These are phyloP conservation scores for Lycaena phlaeas DNA, from an alignment of 2,888 invertebrate genomes.

Conservation along the genomic window DNA sequence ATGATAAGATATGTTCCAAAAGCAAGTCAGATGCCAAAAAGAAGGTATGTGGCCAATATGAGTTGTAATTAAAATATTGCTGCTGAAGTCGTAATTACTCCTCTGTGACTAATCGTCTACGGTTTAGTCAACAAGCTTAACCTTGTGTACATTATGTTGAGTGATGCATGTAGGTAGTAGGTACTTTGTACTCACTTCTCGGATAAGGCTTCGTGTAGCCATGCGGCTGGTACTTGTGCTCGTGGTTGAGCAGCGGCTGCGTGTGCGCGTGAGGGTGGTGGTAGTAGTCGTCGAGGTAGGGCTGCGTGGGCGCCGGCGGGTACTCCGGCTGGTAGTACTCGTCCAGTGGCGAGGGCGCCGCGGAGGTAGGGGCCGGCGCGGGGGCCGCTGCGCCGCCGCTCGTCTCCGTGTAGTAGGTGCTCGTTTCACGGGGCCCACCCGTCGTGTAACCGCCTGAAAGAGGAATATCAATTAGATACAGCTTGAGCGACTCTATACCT, in stretches of 20 bases:
- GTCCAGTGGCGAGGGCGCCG: conserved; percentile 67
- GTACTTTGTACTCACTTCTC: conserved; percentile 78
- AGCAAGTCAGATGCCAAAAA: too few species aligned
- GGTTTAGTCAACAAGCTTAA: too few species aligned
- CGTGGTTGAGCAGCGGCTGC: conserved; percentile 70
- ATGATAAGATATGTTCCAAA: too few species aligned
- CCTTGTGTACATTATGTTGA: too few species aligned
- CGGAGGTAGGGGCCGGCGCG: conserved; percentile 41
- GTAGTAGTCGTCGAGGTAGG: conserved; percentile 80
- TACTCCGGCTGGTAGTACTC: conserved; percentile 66
- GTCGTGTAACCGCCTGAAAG: conserved; percentile 71
- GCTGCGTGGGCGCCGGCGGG: conserved; percentile 62
- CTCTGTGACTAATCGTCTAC: too few species aligned
- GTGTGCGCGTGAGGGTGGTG: conserved; percentile 83
- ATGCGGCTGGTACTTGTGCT: conserved; percentile 81
- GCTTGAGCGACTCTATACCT: too few species aligned
- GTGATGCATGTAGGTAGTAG: too few species aligned
- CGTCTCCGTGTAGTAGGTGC: conserved; percentile 63
- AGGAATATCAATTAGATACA: neutral
- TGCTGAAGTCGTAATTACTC: too few species aligned
- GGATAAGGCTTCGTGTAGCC: conserved; percentile 81
- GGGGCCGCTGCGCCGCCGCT: conserved; percentile 38
- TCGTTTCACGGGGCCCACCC: conserved; percentile 66
- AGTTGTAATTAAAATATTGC: too few species aligned
- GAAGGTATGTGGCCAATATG: too few species aligned